Evolutionary conservation across 2,113 vertebrate species (phyloP).

Genomic region (Alethe castanea): DNA sequence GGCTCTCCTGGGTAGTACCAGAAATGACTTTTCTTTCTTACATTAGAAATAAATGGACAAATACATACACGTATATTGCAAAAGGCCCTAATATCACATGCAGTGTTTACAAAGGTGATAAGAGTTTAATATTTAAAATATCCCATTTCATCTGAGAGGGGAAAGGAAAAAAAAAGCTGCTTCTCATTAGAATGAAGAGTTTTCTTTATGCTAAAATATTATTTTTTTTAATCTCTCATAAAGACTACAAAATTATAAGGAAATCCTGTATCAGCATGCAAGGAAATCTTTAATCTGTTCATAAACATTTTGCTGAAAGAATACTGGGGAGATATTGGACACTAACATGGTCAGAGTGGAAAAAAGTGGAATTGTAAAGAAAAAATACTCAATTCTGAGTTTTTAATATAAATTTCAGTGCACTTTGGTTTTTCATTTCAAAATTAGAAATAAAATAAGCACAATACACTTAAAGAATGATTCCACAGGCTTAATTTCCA

Average conservation of each 20-base stretch:
- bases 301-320: neutral
- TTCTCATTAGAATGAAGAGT: neutral
- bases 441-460: slow-evolving; percentile 14
- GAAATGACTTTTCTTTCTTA: slow-evolving; percentile 78
- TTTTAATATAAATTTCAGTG: neutral
- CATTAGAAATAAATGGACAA: slow-evolving; percentile 64
- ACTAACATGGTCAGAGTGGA: neutral
- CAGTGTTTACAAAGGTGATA: slow-evolving; percentile 3
- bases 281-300: neutral
- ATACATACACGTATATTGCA: slow-evolving; percentile 43
- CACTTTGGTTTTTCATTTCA: neutral
- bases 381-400: neutral
- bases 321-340: neutral
- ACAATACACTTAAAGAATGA: slow-evolving; percentile 5
- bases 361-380: neutral
- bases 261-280: neutral
- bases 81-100: slow-evolving; percentile 28
- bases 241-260: neutral
- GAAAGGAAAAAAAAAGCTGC: neutral
- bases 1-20: slow-evolving; percentile 77
- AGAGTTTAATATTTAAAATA: slow-evolving; percentile 48
- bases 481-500: slow-evolving; percentile 56
- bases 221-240: neutral
- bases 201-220: slow-evolving; percentile 12
- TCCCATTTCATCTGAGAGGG: neutral